Evolutionary conservation across 2,797 vertebrate genomes (phyloP).

Genomic region (Microctenopoma stevenorrisi): DNA sequence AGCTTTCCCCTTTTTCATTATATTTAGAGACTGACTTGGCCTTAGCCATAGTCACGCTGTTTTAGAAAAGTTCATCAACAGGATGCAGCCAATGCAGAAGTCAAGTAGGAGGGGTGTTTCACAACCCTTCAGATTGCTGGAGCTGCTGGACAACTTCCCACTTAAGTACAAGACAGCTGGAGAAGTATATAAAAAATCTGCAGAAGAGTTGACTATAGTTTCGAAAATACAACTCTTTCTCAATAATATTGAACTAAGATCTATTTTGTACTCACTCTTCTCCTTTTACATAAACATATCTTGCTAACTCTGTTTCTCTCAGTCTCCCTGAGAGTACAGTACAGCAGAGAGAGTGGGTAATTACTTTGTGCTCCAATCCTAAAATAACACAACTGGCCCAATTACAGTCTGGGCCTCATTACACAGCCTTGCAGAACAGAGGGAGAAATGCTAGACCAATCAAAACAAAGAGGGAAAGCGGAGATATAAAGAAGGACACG

Average conservation of each 20-base stretch:
- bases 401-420: slow-evolving; percentile 83
- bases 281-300: slow-evolving; percentile 25
- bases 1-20: slow-evolving; percentile 54
- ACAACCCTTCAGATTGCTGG: slow-evolving; percentile 49
- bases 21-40: slow-evolving; percentile 35
- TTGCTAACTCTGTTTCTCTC: slow-evolving; percentile 17
- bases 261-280: slow-evolving; percentile 12
- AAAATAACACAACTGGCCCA: slow-evolving; percentile 85
- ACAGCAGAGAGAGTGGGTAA: slow-evolving; percentile 75
- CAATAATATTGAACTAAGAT: slow-evolving; percentile 34
- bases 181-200: slow-evolving; percentile 10
- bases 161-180: slow-evolving; percentile 35
- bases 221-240: slow-evolving; percentile 32
- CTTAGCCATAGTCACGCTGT: slow-evolving; percentile 64
- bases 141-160: slow-evolving; percentile 57
- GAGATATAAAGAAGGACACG: slow-evolving; percentile 57
- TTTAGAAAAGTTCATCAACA: slow-evolving; percentile 67
- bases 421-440: slow-evolving; percentile 71
- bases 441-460: slow-evolving; percentile 63
- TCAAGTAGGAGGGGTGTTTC: slow-evolving; percentile 62
- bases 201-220: slow-evolving; percentile 12
- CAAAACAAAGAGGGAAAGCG: slow-evolving; percentile 65
- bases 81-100: slow-evolving; percentile 75
- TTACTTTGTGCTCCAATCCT: slow-evolving; percentile 82
- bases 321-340: slow-evolving; percentile 51